Evolutionary conservation across 2,113 vertebrate species (phyloP).

Genomic region (Thermophis baileyi): DNA sequence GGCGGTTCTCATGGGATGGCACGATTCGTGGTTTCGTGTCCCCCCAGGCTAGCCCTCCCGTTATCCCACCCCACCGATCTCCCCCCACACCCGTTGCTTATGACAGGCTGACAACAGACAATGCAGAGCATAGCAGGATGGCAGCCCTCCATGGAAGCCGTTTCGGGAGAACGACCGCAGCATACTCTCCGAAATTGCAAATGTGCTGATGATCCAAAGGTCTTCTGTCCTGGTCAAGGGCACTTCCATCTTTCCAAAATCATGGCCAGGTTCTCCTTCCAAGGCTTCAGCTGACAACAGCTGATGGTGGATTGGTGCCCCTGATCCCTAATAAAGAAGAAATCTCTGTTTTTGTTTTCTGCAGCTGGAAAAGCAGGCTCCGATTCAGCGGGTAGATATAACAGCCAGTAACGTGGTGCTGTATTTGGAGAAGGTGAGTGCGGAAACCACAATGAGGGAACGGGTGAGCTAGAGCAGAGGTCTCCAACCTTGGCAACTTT

Average conservation of each 20-base stretch:
- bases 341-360: neutral
- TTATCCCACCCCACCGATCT: too few species aligned
- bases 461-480: neutral
- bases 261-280: neutral
- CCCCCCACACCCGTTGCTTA: too few species aligned
- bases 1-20: too few species aligned
- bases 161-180: neutral
- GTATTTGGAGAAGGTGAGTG: conserved; percentile 52
- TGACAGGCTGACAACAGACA: too few species aligned
- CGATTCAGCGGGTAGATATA: conserved; percentile 45
- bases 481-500: too few species aligned
- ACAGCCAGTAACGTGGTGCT: conserved; percentile 43
- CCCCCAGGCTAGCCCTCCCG: too few species aligned
- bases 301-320: accelerated
- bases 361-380: neutral
- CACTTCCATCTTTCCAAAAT: neutral
- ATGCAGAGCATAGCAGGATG: too few species aligned
- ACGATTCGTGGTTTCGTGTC: too few species aligned
- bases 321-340: too few species aligned
- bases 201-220: neutral
- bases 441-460: too few species aligned
- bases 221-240: neutral
- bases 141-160: neutral
- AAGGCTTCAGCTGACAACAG: neutral
- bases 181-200: neutral